A percentile compares a stretch with the other conserved stretches of the same genome.
Evolutionary conservation across 2,888 invertebrate genomes (phyloP).

Genomic region (Germaria angustata): DNA sequence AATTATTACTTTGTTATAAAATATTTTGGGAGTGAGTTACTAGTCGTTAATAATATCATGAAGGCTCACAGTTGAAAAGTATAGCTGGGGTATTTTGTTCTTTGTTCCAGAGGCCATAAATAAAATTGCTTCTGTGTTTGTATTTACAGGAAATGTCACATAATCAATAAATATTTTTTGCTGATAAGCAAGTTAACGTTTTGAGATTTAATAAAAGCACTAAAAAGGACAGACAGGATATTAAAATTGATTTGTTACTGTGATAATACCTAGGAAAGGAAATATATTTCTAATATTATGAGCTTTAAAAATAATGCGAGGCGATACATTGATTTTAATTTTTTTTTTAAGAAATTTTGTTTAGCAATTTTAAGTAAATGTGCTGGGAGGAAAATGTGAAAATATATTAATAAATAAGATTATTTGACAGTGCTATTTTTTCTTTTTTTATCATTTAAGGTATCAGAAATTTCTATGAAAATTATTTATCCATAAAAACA

Average conservation of each 20-base stretch:
- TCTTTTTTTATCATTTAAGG: no score
- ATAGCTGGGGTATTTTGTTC: background rate
- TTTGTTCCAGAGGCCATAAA: conserved; percentile 41
- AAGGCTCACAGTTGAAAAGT: conserved; percentile 10
- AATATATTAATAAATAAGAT: no score
- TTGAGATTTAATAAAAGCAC: conserved; percentile 33
- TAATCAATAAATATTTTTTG: conserved; percentile 59
- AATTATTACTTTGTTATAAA: conserved; percentile 7
- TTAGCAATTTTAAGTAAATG: no score
- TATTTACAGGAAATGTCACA: conserved; percentile 53
- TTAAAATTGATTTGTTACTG: conserved; percentile 42
- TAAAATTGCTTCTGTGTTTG: conserved; percentile 13
- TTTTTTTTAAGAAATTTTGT: no score
- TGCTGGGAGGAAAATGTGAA: no score
- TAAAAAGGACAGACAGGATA: conserved; percentile 42
- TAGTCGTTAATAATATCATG: background rate
- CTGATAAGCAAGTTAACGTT: conserved; percentile 50
- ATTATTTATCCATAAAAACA: no score
- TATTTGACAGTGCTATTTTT: no score
- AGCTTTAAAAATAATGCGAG: background rate
- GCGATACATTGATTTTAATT: background rate
- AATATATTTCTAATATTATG: background rate
- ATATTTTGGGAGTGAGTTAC: background rate
- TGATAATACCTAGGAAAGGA: background rate
- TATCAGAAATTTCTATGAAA: no score